A percentile compares a stretch with the other conserved stretches of the same genome.
Evolutionary conservation across 2,113 vertebrate species (phyloP).

Genomic region (Uropsilus gracilis): DNA sequence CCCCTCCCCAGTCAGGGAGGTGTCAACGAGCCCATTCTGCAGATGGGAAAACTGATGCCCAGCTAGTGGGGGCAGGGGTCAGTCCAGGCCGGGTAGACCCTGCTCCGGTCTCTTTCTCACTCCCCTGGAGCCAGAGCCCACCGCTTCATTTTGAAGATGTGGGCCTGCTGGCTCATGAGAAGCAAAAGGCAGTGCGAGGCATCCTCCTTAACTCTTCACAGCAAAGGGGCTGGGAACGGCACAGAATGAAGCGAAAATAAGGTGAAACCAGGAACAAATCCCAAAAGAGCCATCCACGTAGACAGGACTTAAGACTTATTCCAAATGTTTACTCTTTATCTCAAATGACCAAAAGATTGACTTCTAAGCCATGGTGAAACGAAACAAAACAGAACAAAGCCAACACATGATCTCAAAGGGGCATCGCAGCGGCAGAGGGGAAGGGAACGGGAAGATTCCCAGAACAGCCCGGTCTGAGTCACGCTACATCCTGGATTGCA

Average conservation of each 20-base stretch:
- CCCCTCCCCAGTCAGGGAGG: not conserved
- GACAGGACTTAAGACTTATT: not conserved
- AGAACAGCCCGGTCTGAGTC: not conserved
- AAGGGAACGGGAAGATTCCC: not conserved
- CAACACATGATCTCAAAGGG: not conserved
- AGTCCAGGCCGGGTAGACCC: not conserved
- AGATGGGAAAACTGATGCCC: not conserved
- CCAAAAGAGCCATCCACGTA: not conserved
- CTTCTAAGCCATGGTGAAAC: not conserved
- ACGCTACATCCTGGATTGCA: slow-evolving; percentile 49
- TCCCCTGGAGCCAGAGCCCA: not conserved
- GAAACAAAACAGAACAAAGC: slow-evolving; percentile 19
- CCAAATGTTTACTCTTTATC: not conserved
- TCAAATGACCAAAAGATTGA: slow-evolving; percentile 3
- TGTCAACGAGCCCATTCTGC: not conserved
- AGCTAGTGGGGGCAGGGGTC: too few relatives aligned
- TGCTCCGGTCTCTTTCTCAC: not conserved
- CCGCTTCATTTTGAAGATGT: not conserved
- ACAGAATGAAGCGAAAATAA: not conserved
- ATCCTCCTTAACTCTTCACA: not conserved
- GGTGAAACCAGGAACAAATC: not conserved
- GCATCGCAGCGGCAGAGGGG: not conserved
- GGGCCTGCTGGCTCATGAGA: not conserved
- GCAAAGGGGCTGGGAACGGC: not conserved
- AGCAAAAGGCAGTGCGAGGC: fast-evolving